Evolutionary conservation across 30 jellyfish, hydroid and myxozoan species (phyloP), one percentile per base, ranked within the genome.

Genomic region (Rhopilema esculentum): DNA sequence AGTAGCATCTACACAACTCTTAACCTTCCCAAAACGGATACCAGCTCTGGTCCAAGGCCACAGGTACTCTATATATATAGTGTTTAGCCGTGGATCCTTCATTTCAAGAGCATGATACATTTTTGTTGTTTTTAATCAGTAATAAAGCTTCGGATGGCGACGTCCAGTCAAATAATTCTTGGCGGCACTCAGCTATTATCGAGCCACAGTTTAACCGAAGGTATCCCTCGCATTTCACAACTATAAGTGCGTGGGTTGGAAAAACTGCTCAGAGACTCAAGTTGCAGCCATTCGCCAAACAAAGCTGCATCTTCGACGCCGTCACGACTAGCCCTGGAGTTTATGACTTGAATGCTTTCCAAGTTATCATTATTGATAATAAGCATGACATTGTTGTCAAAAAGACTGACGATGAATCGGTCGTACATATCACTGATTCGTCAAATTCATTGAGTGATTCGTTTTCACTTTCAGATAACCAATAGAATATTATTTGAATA

Each of bases 251-350:
- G 18, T 85, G 93, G 93, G 53, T 85, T 16, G 88, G 93, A 17
- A 85, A 85, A 29, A 74, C 93, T 17, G 32, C 29, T 2, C 75
- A 79, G 31, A 73, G 30, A 72, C 70, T 85, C 49, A 73, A 18
- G 29, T 74, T 85, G 72, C 80, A 74, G 57, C 93, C 93, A 24
- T 33, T 28, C 33, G 24, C 85, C 0, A 57, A 40, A 8, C 82
- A 85, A 26, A 74, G 27, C 16, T 53, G 75, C 27, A 51, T 16
- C 12, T 85, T 85, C 80, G 63, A 29, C 22, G 93, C 93, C 19
- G 75, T 74, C 21, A 82, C 69, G 0, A 63, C 75, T 27, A 28
- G 85, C 66, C 88, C 93, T 4, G 93, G 93, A 16, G 32, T 78
- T 21, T 85, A 69, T 49, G 57, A 85, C 75, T 75, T 85, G 66